These are phyloP conservation scores for Accipiter cooperii DNA, from an alignment of 2,113 vertebrate genomes.

Conservation along the genomic window DNA sequence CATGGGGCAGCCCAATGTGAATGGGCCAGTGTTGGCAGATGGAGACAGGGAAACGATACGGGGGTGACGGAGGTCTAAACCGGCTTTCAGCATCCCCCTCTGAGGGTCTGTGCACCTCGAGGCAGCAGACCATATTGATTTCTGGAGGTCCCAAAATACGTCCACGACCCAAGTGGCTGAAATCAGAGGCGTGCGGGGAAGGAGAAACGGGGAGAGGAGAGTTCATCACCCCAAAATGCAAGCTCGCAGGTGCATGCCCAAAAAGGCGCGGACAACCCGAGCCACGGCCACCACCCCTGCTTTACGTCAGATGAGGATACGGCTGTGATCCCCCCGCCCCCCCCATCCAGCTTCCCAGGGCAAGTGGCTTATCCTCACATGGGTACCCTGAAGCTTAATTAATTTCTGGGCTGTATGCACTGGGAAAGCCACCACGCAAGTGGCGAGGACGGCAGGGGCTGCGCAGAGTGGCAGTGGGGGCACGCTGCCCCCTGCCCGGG, in stretches of 20 bases:
- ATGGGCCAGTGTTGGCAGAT: neutral
- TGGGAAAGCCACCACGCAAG: neutral
- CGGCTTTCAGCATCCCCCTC: neutral
- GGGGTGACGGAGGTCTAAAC: neutral
- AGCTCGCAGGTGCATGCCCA: rapidly evolving
- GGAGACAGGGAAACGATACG: neutral
- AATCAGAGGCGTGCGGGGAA: neutral
- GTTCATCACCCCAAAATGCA: neutral
- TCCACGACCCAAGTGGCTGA: neutral
- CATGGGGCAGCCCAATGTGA: no score
- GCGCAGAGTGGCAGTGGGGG: neutral
- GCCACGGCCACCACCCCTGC: neutral
- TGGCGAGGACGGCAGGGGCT: neutral
- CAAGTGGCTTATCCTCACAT: neutral
- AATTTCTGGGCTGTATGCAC: neutral
- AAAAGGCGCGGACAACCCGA: neutral
- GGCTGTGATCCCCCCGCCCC: rapidly evolving
- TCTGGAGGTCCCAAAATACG: neutral
- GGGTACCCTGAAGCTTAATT: neutral
- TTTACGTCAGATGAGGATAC: neutral
- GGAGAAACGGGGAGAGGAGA: neutral
- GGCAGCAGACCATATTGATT: neutral
- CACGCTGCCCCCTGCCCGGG: neutral
- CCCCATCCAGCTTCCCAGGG: neutral
- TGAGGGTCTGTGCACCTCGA: neutral